Percentiles rank a stretch among this genome's conserved stretches.
These are phyloP conservation scores for Cheiracanthium punctorium DNA, from an alignment of 2,888 invertebrate species.

Conservation along the genomic window DNA sequence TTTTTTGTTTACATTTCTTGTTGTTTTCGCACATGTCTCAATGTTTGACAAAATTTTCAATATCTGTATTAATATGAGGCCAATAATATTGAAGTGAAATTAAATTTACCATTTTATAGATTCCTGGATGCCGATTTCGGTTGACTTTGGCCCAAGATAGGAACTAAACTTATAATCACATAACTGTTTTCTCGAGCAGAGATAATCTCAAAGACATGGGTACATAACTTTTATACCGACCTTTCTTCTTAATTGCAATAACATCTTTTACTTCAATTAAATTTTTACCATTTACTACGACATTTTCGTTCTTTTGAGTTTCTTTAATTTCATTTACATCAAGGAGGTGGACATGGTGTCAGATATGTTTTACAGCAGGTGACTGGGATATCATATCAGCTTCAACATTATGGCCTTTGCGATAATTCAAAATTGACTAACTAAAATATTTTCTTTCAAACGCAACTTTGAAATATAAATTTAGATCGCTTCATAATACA, in stretches of 20 bases:
- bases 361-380: too few relatives aligned
- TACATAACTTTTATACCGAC: not conserved
- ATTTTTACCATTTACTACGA: not conserved
- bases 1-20: conserved; percentile 4
- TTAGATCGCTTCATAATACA: too few relatives aligned
- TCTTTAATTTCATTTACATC: too few relatives aligned
- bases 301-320: too few relatives aligned
- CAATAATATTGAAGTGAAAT: not conserved
- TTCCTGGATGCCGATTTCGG: not conserved
- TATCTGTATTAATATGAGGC: not conserved
- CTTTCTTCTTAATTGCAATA: not conserved
- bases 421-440: too few relatives aligned
- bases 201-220: not conserved
- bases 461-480: too few relatives aligned
- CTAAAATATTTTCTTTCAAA: too few relatives aligned
- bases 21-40: not conserved
- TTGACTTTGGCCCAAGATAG: too few relatives aligned
- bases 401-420: not conserved
- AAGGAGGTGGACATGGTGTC: too few relatives aligned
- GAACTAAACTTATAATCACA: too few relatives aligned
- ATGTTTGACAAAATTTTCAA: not conserved
- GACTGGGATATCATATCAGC: not conserved
- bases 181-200: not conserved
- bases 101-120: conserved; percentile 5
- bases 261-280: not conserved